These are phyloP conservation scores for Myathropa florea DNA, from an alignment of 2,888 invertebrate genomes.

Conservation along the genomic window DNA sequence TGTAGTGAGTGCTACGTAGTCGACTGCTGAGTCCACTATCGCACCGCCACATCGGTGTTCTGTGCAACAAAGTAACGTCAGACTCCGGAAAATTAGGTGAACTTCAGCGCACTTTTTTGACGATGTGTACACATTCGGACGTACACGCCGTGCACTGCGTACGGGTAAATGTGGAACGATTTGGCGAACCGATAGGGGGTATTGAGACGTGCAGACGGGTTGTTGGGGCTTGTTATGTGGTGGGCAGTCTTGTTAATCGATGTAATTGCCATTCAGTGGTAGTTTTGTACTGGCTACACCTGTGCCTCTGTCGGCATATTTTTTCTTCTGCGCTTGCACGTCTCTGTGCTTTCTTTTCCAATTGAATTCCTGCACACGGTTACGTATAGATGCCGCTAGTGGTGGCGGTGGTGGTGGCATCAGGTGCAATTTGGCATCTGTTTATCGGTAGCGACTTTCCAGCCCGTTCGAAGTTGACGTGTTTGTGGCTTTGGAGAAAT, in stretches of 20 bases:
- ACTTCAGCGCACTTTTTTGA: background rate
- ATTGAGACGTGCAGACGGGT: conserved; percentile 15
- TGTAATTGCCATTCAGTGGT: conserved; percentile 45
- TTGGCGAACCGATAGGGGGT: conserved; percentile 40
- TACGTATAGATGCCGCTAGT: background rate
- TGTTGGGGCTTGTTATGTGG: conserved; percentile 45
- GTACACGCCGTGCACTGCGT: conserved; percentile 18
- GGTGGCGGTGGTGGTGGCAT: conserved; percentile 8
- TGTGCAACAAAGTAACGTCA: conserved; percentile 26
- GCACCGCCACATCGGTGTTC: conserved; percentile 20
- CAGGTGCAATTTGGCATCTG: conserved; percentile 30
- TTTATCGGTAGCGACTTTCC: conserved; percentile 15
- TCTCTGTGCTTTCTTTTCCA: conserved; percentile 48
- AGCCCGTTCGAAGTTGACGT: conserved; percentile 39
- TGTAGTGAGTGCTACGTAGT: conserved; percentile 9
- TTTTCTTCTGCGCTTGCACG: background rate
- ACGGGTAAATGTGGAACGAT: conserved; percentile 51
- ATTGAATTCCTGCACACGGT: conserved; percentile 25
- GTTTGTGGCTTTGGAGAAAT: conserved; percentile 24
- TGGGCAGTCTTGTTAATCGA: conserved; percentile 46
- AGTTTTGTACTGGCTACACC: conserved; percentile 53
- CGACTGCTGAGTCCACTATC: conserved; percentile 7
- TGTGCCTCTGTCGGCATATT: conserved; percentile 32
- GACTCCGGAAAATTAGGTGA: conserved; percentile 57
- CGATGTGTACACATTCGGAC: background rate